phyloP scores from a whole-genome alignment of 2,113 vertebrate genomes.

The Phalacrocorax carbo region DNA sequence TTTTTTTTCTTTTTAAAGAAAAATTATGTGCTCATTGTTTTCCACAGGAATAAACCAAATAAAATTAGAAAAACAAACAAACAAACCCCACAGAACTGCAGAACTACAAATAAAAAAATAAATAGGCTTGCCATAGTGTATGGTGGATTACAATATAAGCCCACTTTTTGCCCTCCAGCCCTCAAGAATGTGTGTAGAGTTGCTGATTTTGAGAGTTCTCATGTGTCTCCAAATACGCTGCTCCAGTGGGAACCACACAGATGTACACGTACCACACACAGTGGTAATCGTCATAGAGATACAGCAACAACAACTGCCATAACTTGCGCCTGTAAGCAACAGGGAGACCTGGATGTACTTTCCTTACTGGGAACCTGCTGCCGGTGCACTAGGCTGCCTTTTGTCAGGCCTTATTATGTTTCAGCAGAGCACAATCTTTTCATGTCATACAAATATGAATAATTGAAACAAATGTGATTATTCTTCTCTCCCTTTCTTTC shows the following conservation, averaged over 20 bases:
- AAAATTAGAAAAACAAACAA: background rate
- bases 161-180: background rate
- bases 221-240: accelerated
- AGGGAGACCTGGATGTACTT: background rate
- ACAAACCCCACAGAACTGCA: background rate
- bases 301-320: background rate
- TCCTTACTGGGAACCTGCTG: background rate
- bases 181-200: no score
- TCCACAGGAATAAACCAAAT: background rate
- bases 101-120: background rate
- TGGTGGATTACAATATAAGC: background rate
- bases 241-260: accelerated
- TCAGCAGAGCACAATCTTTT: background rate
- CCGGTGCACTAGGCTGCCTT: background rate
- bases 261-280: accelerated
- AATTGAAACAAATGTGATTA: constrained; percentile 42
- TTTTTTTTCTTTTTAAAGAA: background rate
- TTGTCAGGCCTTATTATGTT: background rate
- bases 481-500: constrained; percentile 28
- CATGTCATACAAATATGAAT: constrained; percentile 48
- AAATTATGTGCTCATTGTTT: background rate
- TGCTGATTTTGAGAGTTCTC: background rate
- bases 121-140: background rate
- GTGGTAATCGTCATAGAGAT: accelerated
- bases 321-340: background rate